These are phyloP conservation scores for Hypolimnas misippus DNA, from an alignment of 2,888 invertebrate species.

Conservation along the genomic window DNA sequence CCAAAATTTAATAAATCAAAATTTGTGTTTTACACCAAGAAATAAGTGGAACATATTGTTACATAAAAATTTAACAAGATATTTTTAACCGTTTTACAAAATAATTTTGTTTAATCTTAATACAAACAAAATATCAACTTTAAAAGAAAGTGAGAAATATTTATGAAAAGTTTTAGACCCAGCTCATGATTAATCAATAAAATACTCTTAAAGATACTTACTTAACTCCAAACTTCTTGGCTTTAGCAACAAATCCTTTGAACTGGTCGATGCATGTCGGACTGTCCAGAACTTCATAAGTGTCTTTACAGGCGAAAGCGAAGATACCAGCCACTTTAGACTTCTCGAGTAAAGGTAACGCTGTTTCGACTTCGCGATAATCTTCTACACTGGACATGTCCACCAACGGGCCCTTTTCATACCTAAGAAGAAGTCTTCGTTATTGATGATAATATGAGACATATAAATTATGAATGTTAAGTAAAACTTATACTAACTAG, in stretches of 20 bases:
- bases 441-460: neutral
- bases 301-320: constrained; percentile 83
- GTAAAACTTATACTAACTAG: too few relatives aligned
- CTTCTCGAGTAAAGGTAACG: constrained; percentile 49
- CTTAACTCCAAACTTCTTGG: constrained; percentile 80
- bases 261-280: constrained; percentile 63
- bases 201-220: constrained; percentile 51
- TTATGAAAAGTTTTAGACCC: too few relatives aligned
- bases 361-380: constrained; percentile 44
- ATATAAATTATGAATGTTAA: too few relatives aligned
- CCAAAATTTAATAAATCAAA: too few relatives aligned
- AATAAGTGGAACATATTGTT: too few relatives aligned
- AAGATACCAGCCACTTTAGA: constrained; percentile 85
- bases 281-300: constrained; percentile 78
- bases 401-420: constrained; percentile 91
- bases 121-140: neutral
- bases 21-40: too few relatives aligned
- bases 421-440: constrained; percentile 66
- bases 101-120: too few relatives aligned
- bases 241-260: constrained; percentile 64
- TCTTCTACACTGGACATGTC: constrained; percentile 75
- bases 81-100: too few relatives aligned
- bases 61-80: too few relatives aligned
- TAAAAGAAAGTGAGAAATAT: neutral
- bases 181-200: too few relatives aligned